Evolutionary conservation across 1,140 invertebrate genomes (phyloP), one percentile per base, ranked within the genome.

Genomic region (Galleria mellonella): DNA sequence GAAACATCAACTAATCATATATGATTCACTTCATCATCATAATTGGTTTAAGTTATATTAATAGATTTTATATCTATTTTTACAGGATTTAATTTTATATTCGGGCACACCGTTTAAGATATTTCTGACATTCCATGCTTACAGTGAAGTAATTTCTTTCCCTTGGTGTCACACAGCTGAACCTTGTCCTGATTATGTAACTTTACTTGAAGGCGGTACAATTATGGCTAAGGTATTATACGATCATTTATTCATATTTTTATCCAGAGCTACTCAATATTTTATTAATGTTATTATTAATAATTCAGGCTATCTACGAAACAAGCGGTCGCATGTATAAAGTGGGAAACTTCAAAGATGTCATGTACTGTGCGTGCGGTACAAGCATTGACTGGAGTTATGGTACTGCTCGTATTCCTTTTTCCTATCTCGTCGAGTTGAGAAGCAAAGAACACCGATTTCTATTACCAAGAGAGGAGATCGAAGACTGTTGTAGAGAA

Each of bases 101-200:
- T 86, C 82, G 0, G 71, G 72, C 2, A 83, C 83, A 6, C 87
- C 88, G 47, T 90, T 89, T 75, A 92, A 93, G 62, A 90, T 92
- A 11, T 97, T 95, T 51, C 68, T 97, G 9, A 93, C 94, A 0
- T 90, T 97, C 53, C 96, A 97, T 72, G 92, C 94, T 13, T 97
- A 96, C 62, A 94, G 94, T 7, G 94, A 96, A 87, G 93, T 95
- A 78, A 93, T 95, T 71, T 87, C 95, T 2, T 91, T 94, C 43
- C 94, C 94, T 0, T 96, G 94, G 93, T 94, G 94, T 36, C 92
- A 92, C 65, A 91, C 92, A 28, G 84, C 88, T 27, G 83, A 89
- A 4, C 89, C 89, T 23, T 90, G 92, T 1, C 72, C 88, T 4
- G 93, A 96, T 77, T 92, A 94, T 46, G 85, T 90, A 0, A 93